Base-by-base conservation (phyloP, 2,797 vertebrate genomes). In the Anas bernieri region DNA sequence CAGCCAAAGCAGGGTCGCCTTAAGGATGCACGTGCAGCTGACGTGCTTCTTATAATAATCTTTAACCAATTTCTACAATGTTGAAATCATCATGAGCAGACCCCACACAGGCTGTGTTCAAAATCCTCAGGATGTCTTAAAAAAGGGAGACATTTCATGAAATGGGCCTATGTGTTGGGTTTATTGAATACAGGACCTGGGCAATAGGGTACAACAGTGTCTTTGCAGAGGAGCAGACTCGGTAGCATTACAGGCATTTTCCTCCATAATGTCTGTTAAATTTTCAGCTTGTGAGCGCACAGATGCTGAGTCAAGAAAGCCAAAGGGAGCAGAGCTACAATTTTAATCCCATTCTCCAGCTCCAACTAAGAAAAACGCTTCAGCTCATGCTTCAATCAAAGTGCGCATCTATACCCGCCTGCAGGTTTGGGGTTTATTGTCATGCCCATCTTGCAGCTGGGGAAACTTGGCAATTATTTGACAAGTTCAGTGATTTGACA, bases 281-380 rank as follows among this genome's bases (percentile, higher is more conserved):
- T 87, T 90, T 83, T 61, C 67, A 64, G 25, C 7, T 63, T 15
- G 3, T 31, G 67, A 85, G 41, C 6, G 12, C 45, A 59, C 31
- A 77, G 64, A 26, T 63, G 48, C 64, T 63, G 39, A 70, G 28
- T 86, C 81, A 82, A 21, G 72, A 93, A 90, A 92, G 28, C 35
- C 68, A 87, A 89, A 73, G 46, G 46, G 76, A 93, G 28, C 30
- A 90, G 31, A 90, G 46, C n/a, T 39, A 46, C 41, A 73, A 52
- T 82, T 52, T 82, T 74, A 70, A 90, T 82, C 55, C 55, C 39
- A 4, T 59, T 73, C 63, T 67, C 11, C 46, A 72, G 17, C 8
- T 81, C 67, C 8, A 2, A 4, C 10, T 45, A 52, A 64, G 67
- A 30, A 88, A 88, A 92, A 1, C 30, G 68, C 52, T 80, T 43